Percentiles rank a stretch among this genome's conserved stretches.
These are phyloP conservation scores for Elephas maximus DNA, from an alignment of 2,113 vertebrate genomes.

Conservation along the genomic window DNA sequence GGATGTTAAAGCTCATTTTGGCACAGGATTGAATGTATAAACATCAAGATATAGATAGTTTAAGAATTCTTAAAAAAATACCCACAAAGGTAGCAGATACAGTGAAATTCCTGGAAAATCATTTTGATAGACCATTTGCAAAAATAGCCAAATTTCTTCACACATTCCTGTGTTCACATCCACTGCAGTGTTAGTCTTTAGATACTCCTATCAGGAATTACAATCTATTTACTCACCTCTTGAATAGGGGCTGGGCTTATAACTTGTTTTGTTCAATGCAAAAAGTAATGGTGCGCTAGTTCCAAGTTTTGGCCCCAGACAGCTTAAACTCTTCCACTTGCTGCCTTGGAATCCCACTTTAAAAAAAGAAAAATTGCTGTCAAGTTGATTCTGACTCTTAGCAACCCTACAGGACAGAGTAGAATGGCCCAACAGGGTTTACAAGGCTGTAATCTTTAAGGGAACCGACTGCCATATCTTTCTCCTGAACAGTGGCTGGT, in stretches of 20 bases:
- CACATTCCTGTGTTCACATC: not conserved
- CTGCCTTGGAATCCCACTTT: not conserved
- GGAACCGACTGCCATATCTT: too few relatives aligned
- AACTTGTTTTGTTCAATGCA: not conserved
- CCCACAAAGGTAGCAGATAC: not conserved
- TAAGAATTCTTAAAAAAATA: not conserved
- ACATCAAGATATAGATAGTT: not conserved
- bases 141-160: not conserved
- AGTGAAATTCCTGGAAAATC: not conserved
- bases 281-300: not conserved
- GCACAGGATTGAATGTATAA: not conserved
- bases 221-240: not conserved
- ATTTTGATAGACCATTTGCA: too few relatives aligned
- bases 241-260: not conserved
- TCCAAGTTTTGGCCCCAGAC: not conserved
- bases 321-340: not conserved
- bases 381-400: too few relatives aligned
- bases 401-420: too few relatives aligned
- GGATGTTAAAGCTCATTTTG: constrained; percentile 45
- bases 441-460: too few relatives aligned
- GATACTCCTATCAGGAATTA: not conserved
- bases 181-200: not conserved
- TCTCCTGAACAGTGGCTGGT: too few relatives aligned
- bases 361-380: too few relatives aligned
- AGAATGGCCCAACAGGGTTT: too few relatives aligned